phyloP scores from a whole-genome alignment of 2,888 invertebrate genomes.

The Aspidapion aeneum region DNA sequence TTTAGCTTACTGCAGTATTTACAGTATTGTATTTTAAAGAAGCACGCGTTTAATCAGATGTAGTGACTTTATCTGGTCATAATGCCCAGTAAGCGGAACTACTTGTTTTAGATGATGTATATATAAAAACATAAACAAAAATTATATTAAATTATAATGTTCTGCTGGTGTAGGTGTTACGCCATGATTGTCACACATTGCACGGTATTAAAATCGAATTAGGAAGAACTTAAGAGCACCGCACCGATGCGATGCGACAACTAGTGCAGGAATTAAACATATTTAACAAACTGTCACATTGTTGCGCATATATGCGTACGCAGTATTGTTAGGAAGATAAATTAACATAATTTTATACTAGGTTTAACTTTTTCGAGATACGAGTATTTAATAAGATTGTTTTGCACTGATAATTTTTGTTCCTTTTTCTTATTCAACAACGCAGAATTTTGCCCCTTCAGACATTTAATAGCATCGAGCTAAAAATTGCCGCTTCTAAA shows the following conservation, averaged over 20 bases:
- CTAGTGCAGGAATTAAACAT: not conserved
- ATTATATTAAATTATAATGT: constrained; percentile 50
- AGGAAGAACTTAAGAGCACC: constrained; percentile 25
- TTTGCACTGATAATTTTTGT: too few species aligned
- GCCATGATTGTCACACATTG: constrained; percentile 47
- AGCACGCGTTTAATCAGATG: constrained; percentile 17
- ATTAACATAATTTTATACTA: not conserved
- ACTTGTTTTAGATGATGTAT: constrained; percentile 34
- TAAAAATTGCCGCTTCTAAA: too few species aligned
- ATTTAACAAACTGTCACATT: not conserved
- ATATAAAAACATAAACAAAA: constrained; percentile 38
- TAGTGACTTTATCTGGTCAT: constrained; percentile 12
- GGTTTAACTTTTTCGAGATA: too few species aligned
- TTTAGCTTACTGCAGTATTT: too few species aligned
- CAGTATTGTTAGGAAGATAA: not conserved
- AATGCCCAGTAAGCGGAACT: constrained; percentile 15
- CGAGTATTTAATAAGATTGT: too few species aligned
- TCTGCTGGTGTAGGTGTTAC: constrained; percentile 48
- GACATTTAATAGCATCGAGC: too few species aligned
- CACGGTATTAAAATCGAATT: constrained; percentile 48
- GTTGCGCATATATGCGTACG: not conserved
- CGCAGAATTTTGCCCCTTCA: too few species aligned
- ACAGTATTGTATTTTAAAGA: too few species aligned
- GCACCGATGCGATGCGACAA: too few species aligned
- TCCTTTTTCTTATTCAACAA: too few species aligned